These are phyloP conservation scores for Cordilura impudica DNA, from an alignment of 2,888 invertebrate genomes.

Conservation along the genomic window DNA sequence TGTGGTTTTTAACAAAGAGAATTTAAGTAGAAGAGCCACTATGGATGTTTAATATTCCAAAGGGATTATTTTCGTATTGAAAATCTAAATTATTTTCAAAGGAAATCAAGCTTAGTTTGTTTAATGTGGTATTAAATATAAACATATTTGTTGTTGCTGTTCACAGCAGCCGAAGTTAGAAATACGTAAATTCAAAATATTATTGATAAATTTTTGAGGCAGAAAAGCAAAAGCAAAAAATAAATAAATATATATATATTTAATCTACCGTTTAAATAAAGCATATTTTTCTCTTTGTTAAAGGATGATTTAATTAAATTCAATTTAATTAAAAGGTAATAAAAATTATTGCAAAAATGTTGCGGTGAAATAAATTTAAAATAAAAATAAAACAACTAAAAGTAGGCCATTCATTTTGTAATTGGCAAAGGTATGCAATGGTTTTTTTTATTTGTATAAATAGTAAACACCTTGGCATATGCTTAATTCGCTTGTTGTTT, in stretches of 20 bases:
- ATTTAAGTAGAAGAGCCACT: not conserved
- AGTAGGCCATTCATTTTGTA: not conserved
- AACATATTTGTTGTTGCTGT: too few species aligned
- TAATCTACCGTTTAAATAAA: slow-evolving; percentile 3
- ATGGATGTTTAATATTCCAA: not conserved
- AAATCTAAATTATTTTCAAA: too few species aligned
- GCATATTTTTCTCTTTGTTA: not conserved
- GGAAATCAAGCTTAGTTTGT: not conserved
- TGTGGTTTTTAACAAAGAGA: slow-evolving; percentile 7
- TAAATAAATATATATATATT: too few species aligned
- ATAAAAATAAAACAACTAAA: not conserved
- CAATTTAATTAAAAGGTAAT: not conserved
- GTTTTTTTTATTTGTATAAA: slow-evolving; percentile 6
- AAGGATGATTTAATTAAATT: slow-evolving; percentile 26
- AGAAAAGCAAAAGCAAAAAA: too few species aligned
- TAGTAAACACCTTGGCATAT: slow-evolving; percentile 31
- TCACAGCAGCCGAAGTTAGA: too few species aligned
- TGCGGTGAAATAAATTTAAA: slow-evolving; percentile 40
- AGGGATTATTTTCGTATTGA: not conserved
- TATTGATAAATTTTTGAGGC: too few species aligned
- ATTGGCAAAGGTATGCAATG: not conserved
- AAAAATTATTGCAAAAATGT: not conserved
- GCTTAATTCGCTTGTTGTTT: slow-evolving; percentile 5
- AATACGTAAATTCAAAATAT: not conserved
- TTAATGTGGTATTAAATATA: not conserved